A percentile compares a stretch with the other conserved stretches of the same genome.
Conservation (phyloP, 2,888 invertebrate genomes). For the Sarcophaga subvicina region DNA sequence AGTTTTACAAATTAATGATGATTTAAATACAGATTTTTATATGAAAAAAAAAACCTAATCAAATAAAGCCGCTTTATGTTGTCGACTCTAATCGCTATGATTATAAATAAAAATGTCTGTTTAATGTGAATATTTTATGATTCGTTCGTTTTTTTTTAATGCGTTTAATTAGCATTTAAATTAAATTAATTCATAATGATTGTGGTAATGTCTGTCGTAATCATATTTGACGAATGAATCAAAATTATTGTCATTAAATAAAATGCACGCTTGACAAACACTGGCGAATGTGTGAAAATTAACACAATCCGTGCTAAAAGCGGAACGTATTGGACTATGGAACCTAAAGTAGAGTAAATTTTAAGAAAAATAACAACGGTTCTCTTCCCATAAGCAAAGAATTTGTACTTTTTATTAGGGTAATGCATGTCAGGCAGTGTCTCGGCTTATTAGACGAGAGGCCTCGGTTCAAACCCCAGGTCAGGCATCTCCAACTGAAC, state of each 20-base stretch:
- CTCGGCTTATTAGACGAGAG: too few species aligned
- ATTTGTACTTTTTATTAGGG: not conserved
- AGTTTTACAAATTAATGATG: too few species aligned
- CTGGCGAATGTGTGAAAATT: conserved; percentile 27
- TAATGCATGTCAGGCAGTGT: too few species aligned
- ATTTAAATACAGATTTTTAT: not conserved
- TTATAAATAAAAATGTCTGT: not conserved
- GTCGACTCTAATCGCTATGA: not conserved
- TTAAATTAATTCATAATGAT: not conserved
- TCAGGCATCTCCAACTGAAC: too few species aligned
- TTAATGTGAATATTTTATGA: not conserved
- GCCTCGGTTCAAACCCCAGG: too few species aligned
- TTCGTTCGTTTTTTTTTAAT: not conserved
- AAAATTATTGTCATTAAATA: not conserved
- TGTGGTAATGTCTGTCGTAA: not conserved
- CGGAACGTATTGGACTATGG: not conserved
- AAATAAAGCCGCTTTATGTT: conserved; percentile 11
- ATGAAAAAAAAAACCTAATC: not conserved
- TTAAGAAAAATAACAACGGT: not conserved
- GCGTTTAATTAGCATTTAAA: conserved; percentile 12
- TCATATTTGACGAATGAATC: not conserved
- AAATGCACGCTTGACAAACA: conserved; percentile 17
- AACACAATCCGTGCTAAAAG: conserved; percentile 2
- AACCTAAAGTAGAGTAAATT: not conserved
- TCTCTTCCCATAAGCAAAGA: not conserved